Evolutionary conservation across 2,888 invertebrate species (phyloP), one percentile per base, ranked within the genome.

Genomic region (Sarcophaga subvicina): DNA sequence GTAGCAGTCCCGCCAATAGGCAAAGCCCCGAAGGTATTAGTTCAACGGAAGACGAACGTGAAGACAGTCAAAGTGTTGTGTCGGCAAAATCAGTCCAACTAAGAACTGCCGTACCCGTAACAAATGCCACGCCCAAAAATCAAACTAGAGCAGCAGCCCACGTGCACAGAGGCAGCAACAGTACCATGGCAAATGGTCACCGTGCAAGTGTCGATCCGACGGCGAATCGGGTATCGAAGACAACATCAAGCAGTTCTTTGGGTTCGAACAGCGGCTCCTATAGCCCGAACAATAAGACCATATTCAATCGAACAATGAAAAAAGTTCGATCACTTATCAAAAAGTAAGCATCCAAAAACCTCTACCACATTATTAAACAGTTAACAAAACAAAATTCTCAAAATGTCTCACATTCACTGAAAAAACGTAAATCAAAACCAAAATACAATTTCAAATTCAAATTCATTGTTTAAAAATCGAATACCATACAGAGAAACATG

Each of bases 291-390:
- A 90, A 90, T 89, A 96, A 96, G 92, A 97, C 97, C 93, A 97
- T 97, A 93, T 96, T 97, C 95, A 97, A 97, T 95, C 95, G 96
- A 93, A 97, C 96, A 94, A 96, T 97, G 90, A 96, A 96, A 94
- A 97, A 97, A 95, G 96, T 97, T 93, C 95, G 96, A 94, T 96
- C 96, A 94, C 94, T 97, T 92, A 96, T 95, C 88, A 94, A 94
- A 92, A 94, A 94, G 92, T 94, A 93, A 93, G 93, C 92, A 91
- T 80, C 88, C 17, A 62, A 62, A 37, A 37, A 49, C 27, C 54
- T 14, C 67, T 76, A 87, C 47, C 80, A 86, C 76, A 20, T 10
- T 10, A 62, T 60, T 20, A 27, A 71, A 69, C 17, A 37, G 17
- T 25, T 63, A 73, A 66, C 37, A 54, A 54, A 54, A 3, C 3